Evolutionary conservation across 2,797 vertebrate genomes (phyloP).

Genomic region (Crocodylus rhombifer): DNA sequence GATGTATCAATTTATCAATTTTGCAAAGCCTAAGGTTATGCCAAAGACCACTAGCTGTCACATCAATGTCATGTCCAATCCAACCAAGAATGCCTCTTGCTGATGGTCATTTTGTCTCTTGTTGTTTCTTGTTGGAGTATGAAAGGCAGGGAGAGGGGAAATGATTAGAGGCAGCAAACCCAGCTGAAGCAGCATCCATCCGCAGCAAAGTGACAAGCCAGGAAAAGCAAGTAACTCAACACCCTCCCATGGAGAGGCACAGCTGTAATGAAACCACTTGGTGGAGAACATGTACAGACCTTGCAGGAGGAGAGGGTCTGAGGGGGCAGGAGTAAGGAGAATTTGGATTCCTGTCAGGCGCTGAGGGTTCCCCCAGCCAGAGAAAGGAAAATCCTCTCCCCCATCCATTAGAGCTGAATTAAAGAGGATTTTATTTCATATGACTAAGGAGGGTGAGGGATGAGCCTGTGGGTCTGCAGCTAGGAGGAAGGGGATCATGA

Average conservation of each 20-base stretch:
- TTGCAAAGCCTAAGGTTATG: neutral
- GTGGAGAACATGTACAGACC: neutral
- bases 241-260: neutral
- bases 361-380: neutral
- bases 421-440: neutral
- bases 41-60: neutral
- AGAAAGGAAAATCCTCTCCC: neutral
- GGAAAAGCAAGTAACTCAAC: neutral
- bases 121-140: neutral
- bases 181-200: neutral
- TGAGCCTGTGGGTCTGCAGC: neutral
- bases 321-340: neutral
- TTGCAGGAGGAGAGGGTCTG: neutral
- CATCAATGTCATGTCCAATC: accelerated
- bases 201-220: neutral
- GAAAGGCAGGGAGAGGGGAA: neutral
- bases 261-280: neutral
- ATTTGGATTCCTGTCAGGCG: neutral
- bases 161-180: neutral
- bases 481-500: neutral
- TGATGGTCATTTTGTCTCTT: neutral
- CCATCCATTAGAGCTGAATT: neutral
- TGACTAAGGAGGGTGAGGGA: neutral
- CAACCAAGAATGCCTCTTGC: accelerated
- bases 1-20: neutral